Base-by-base conservation (phyloP, 2,113 vertebrate genomes). In the human region DNA sequence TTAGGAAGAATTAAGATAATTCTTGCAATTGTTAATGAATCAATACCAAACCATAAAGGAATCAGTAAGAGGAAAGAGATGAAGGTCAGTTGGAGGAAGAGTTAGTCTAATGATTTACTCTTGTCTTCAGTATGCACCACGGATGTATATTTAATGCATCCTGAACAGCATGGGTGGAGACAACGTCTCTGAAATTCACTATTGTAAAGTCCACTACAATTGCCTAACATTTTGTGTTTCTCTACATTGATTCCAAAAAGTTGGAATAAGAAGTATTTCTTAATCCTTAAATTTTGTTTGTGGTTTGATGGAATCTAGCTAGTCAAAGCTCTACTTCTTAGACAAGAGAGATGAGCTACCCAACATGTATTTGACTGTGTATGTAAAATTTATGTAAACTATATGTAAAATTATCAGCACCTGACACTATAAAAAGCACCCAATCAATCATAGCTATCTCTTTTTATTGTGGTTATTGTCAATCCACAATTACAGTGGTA, bases 311-410 rank as follows among this genome's bases (percentile, higher is more conserved):
- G 17, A 59, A 8, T 90, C 61, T 93, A 84, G 18, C 14, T 80
- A 40, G 57, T 86, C 50, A 92, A 43, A 50, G 79, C 5, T 30
- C 50, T 18, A 72, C n/a, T 83, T 64, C 43, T 8, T 64, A 88
- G 10, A 73, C 2, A 52, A 1, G 1, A 1, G 0, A 45, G 43
- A 40, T 82, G 1, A 45, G 12, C 13, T 68, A 57, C 0, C 14
- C 78, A 85, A 68, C 7, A 50, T 27, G 22, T 48, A 64, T 48
- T 8, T 2, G 25, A 45, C 43, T 35, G 55, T 84, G 10, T 73
- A 30, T 57, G n/a, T 38, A 93, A 40, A 57, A 66, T 35, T 7
- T 25, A 32, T 84, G 32, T 32, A 75, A 91, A 87, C 50, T 35
- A 38, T 1, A 76, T 6, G 20, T 68, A 64, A 85, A 86, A 72